These are phyloP conservation scores for Morinoia aosen DNA, from an alignment of 2,888 invertebrate species.

Conservation along the genomic window DNA sequence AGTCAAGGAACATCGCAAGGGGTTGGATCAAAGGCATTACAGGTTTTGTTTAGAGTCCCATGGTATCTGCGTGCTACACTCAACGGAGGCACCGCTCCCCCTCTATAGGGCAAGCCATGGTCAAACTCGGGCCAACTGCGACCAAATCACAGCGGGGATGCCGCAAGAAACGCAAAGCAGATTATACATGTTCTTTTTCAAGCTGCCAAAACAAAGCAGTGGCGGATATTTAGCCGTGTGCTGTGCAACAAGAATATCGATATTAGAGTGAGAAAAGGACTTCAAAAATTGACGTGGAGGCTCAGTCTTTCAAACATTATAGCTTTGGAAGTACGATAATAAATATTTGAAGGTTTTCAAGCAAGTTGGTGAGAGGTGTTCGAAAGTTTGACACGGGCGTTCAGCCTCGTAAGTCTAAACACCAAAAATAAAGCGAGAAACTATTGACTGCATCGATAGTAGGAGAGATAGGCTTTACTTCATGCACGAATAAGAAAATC, in stretches of 20 bases:
- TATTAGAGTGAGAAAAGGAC: not conserved
- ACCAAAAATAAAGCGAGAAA: not conserved
- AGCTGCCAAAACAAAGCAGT: conserved; percentile 11
- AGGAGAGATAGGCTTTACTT: not conserved
- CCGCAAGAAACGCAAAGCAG: conserved; percentile 13
- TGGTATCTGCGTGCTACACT: conserved; percentile 16
- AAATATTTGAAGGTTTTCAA: conserved; percentile 10
- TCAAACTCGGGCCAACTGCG: conserved; percentile 1
- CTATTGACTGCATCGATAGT: not conserved
- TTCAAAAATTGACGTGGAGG: not conserved
- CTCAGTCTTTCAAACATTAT: not conserved
- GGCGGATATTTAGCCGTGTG: not conserved
- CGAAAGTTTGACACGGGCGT: conserved; percentile 19
- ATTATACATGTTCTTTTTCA: conserved; percentile 15
- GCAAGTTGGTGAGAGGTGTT: conserved; percentile 16
- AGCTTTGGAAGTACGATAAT: not conserved
- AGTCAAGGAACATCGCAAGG: conserved; percentile 47
- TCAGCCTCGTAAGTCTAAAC: conserved; percentile 1
- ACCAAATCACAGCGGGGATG: not conserved
- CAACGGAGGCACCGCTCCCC: conserved; percentile 1
- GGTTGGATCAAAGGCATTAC: not conserved
- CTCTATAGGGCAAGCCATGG: conserved; percentile 19
- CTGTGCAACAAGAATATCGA: conserved; percentile 8
- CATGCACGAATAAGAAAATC: not conserved
- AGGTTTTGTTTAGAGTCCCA: conserved; percentile 44